Evolutionary conservation across 35 echinoderm and acorn worm species (phyloP), one percentile per base, ranked within the genome.

Genomic region (Diadema setosum): DNA sequence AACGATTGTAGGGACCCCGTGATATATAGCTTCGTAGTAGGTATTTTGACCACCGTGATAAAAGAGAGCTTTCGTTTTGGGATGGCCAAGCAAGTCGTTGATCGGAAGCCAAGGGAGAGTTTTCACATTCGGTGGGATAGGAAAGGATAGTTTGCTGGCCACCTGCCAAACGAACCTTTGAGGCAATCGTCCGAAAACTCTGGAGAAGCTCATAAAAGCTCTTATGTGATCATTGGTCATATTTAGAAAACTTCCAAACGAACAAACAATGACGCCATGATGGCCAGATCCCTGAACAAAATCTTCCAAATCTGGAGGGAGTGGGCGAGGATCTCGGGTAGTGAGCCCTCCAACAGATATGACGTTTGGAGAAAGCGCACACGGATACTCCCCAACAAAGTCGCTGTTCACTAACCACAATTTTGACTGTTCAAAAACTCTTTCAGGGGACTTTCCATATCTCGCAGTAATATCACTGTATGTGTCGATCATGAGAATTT

Each of bases 381-480:
- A 78, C 11, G 73, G 73, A 44, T 78, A 78, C 37, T 78, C 73
- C 25, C 36, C 40, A 8, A 78, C 73, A 44, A 78, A 78, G 21
- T 78, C 73, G 37, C 37, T 78, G 73, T 78, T 78, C 15, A 78
- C 73, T 15, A 78, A 78, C 73, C 73, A 78, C n/a, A 78, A 0
- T 32, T 78, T 78, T 42, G 39, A 25, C 73, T 44, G n/a, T 78
- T 78, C 24, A 67, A 14, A 6, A 67, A 34, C 11, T 67, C 26
- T 33, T 67, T 33, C 4, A 34, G 63, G 63, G 2, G 63, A 9
- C 37, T 33, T 14, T 15, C 63, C 63, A 67, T 29, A 32, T 67
- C 29, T 8, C 5, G 2, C 63, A 67, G 27, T n/a, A 1, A 67
- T 3, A 34, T 26, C 8, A 33, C 20, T 67, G 63, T 67, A 67